Base-by-base conservation (phyloP, 2,888 invertebrate genomes). In the Ochropleura leucogaster region DNA sequence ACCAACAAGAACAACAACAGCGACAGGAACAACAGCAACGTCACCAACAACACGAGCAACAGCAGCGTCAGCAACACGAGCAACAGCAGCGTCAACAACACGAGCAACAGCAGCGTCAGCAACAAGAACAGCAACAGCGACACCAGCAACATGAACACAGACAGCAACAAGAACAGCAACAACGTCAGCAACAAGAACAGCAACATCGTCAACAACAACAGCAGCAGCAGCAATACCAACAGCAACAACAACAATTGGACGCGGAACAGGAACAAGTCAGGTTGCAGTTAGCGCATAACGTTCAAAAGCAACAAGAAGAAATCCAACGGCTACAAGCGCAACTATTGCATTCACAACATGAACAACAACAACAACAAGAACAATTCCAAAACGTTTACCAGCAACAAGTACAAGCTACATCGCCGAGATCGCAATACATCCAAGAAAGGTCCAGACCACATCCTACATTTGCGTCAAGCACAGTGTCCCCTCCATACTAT, bases 251-350 rank as follows among this genome's bases (percentile, higher is more conserved):
- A n/a, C 92, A 93, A 44, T 89, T 92, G 0, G 94, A 96, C 74
- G 88, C 92, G 14, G 95, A 95, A 85, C 95, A 94, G 87, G 93
- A 93, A 88, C 96, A 96, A 92, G 93, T 94, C 18, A 92, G 95
- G 82, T 89, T 92, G 74, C 95, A 95, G 82, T 88, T 96, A 77
- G 96, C 94, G 8, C 94, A 94, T 87, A 96, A 96, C 83, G 96
- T 96, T 8, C 93, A 96, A 88, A 96, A 97, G 74, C 96, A 96
- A 89, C 96, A 96, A 89, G 96, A 97, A 90, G 96, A 97, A 92
- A 96, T 96, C 75, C 95, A 96, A 89, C 91, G 95, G 30, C 90
- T 96, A n/a, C 96, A 96, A 90, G 86, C 92, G 49, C 96, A 96
- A 86, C 82, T 96, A 72, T 86, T 93, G 18, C 89, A 90, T 66